Evolutionary conservation across 1,140 invertebrate genomes (phyloP), one percentile per base, ranked within the genome.

Genomic region (Drosophila micromelanica): DNA sequence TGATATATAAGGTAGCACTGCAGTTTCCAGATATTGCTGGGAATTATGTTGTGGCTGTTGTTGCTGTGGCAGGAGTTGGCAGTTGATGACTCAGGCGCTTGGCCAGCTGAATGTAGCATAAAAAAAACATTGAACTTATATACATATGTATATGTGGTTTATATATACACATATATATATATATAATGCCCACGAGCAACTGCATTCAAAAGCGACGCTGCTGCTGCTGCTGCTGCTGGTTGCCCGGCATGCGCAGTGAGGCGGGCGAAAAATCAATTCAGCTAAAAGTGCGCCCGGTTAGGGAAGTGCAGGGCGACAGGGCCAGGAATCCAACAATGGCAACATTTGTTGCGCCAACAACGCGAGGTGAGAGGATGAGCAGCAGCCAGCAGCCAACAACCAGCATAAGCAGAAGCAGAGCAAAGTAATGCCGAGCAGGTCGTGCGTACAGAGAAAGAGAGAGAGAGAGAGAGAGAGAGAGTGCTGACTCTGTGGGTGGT

Each of bases 241-340:
- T 80, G 85, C 73, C 84, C 84, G 84, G 80, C 84, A 89, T 89
- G 84, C 84, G 84, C 84, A 89, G 73, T 87, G 79, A 78, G 84
- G 62, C 73, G 65, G 60, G 67, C 71, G 70, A 90, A 90, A 90
- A 90, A 90, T 90, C 87, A 90, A 90, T 90, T 90, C 82, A 90
- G 87, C 87, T 90, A 90, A 90, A 87, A 84, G 69, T 89, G 76
- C 85, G 72, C 84, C 73, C 84, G 85, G 79, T 84, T 87, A 57
- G 73, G 73, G 75, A 67, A 70, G 77, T 76, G 78, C 72, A 82
- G 71, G 70, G 70, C 46, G 56, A 55, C 59, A 54, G 46, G 57
- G 20, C n/a, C 38, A 62, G 37, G 11, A 70, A 23, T 11, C 43
- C 54, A 74, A 54, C 61, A 75, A 67, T 73, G 59, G 59, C 71